A percentile compares a stretch with the other conserved stretches of the same genome.
Evolutionary conservation across 92 coral and sea anemone genomes (phyloP).

Genomic region (Palythoa heliodiscus): DNA sequence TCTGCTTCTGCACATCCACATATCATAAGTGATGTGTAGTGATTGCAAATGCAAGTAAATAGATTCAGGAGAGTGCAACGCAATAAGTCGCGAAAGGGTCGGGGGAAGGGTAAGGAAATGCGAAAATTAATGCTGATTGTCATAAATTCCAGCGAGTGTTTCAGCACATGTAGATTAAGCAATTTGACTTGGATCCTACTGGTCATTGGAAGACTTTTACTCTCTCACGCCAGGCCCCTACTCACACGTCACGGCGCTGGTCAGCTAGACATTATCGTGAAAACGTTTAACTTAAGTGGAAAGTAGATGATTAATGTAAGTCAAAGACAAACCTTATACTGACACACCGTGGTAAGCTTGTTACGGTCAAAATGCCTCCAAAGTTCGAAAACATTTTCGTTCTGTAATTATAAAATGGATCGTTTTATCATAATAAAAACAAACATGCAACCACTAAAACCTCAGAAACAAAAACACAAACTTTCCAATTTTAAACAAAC

Average conservation of each 20-base stretch:
- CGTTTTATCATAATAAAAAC: background rate
- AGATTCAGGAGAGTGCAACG: too few relatives aligned
- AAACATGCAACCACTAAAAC: background rate
- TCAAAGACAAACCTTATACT: slow-evolving; percentile 2
- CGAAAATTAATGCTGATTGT: too few relatives aligned
- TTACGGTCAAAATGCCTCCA: background rate
- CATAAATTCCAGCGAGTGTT: too few relatives aligned
- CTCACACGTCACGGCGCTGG: background rate
- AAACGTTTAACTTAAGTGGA: too few relatives aligned
- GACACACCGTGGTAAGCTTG: slow-evolving; percentile 28
- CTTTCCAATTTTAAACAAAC: background rate
- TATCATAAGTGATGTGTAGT: too few relatives aligned
- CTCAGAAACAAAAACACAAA: background rate
- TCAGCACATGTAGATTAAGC: too few relatives aligned
- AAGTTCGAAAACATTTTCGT: background rate
- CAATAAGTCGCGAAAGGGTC: too few relatives aligned
- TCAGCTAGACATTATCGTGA: background rate
- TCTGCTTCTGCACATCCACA: too few relatives aligned
- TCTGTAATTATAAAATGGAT: background rate
- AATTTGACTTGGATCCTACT: too few relatives aligned
- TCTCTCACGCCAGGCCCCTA: background rate
- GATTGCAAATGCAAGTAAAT: too few relatives aligned
- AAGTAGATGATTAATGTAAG: background rate
- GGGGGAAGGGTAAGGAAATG: too few relatives aligned
- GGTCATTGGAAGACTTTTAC: too few relatives aligned